Base-by-base conservation (phyloP, 2,113 vertebrate genomes). In the Rhegmatorhina hoffmannsi region DNA sequence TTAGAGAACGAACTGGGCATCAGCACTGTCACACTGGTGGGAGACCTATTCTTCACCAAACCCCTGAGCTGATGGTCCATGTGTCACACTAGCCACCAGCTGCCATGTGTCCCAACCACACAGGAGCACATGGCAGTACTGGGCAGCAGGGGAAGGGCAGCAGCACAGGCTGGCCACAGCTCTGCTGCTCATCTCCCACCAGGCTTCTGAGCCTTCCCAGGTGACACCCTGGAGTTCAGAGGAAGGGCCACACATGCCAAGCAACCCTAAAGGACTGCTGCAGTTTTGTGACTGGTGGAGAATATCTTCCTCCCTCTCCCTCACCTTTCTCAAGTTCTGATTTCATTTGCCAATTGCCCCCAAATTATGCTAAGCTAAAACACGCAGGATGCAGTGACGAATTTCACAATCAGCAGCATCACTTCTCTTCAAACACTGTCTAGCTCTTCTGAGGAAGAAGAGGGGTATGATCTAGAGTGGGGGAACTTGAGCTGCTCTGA, bases 171-270 rank as follows among this genome's bases (percentile, higher is more conserved):
- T 31, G 49, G 50, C 49, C 38, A 40, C 34, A 76, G 52, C 17
- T 33, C 49, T 53, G 62, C 29, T 55, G n/a, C 18, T 73, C 6
- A 28, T n/a, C 3, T 86, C 70, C 52, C 44, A 52, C 16, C 17
- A 12, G 36, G 46, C 53, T 69, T 63, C 63, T 20, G 69, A 0
- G 6, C 63, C 26, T 26, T 26, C 55, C 46, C 59, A 17, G n/a
- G 63, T 1, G 5, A 58, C 58, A 34, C 1, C 18, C n/a, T 0
- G 2, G 13, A 19, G 21, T 17, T 38, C 1, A 6, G 28, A 83
- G 29, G 36, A 86, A 62, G 6, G 17, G 17, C 24, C 2, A 4
- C 47, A n/a, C 34, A 58, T 1, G 1, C 40, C 6, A 46, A 91
- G 10, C 38, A 38, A 38, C 38, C 6, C 50, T 49, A 43, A 50